Evolutionary conservation across 1,140 invertebrate species (phyloP).

Genomic region (Caenorhabditis tropicalis): DNA sequence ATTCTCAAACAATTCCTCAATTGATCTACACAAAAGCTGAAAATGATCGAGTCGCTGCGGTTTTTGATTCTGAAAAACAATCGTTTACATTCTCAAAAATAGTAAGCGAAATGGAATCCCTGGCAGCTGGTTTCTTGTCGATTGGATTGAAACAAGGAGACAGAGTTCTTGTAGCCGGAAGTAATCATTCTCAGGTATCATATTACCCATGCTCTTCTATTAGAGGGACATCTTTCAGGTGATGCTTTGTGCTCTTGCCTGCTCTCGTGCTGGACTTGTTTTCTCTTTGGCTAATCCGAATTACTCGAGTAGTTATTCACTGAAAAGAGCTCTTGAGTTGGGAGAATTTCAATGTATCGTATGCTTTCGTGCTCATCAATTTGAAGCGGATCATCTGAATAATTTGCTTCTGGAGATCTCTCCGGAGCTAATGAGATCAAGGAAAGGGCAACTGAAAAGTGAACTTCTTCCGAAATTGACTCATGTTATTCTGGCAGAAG

Average conservation of each 20-base stretch:
- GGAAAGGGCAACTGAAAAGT: slow-evolving; percentile 58
- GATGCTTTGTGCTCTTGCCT: slow-evolving; percentile 63
- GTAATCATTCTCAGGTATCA: slow-evolving; percentile 64
- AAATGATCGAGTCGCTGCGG: slow-evolving; percentile 62
- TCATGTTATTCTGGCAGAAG: slow-evolving; percentile 69
- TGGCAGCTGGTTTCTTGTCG: slow-evolving; percentile 67
- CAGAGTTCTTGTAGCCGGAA: slow-evolving; percentile 64
- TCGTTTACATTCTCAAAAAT: slow-evolving; percentile 61
- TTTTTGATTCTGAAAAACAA: slow-evolving; percentile 68
- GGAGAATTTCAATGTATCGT: slow-evolving; percentile 65
- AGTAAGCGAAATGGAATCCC: slow-evolving; percentile 64
- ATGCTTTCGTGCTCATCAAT: slow-evolving; percentile 59
- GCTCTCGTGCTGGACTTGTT: slow-evolving; percentile 64
- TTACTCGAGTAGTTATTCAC: slow-evolving; percentile 59
- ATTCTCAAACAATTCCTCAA: slow-evolving; percentile 55
- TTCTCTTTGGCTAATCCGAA: slow-evolving; percentile 69
- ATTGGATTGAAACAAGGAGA: slow-evolving; percentile 62
- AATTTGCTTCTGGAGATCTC: slow-evolving; percentile 62
- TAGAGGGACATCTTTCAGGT: slow-evolving; percentile 61
- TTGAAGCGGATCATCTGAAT: slow-evolving; percentile 59
- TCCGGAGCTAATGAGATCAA: slow-evolving; percentile 58
- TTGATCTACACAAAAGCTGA: slow-evolving; percentile 54
- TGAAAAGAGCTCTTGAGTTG: slow-evolving; percentile 59
- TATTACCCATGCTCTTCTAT: too few species aligned
- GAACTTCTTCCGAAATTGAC: slow-evolving; percentile 61